Conservation (phyloP, 2,888 invertebrate genomes). For the Campoplex nolae region DNA sequence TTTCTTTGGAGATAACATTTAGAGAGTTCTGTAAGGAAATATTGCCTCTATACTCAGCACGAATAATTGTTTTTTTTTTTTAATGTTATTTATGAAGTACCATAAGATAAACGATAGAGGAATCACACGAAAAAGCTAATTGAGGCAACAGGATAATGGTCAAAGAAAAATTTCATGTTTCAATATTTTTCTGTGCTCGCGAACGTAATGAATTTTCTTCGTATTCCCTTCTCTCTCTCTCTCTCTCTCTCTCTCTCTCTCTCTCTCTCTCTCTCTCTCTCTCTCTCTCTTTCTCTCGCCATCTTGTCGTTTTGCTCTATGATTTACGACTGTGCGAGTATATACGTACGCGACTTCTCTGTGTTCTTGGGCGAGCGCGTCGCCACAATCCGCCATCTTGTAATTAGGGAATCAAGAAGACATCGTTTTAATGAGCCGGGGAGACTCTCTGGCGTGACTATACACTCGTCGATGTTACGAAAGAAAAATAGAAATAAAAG, state of each 20-base stretch:
- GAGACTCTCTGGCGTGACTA: slow-evolving; percentile 63
- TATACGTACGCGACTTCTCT: slow-evolving; percentile 15
- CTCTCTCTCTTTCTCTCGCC: not conserved
- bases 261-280: not conserved
- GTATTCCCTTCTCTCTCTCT: not conserved
- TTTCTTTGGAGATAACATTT: slow-evolving; percentile 50
- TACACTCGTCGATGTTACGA: slow-evolving; percentile 33
- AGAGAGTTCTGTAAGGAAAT: slow-evolving; percentile 1
- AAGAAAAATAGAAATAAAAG: slow-evolving; percentile 23
- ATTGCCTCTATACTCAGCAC: slow-evolving; percentile 5
- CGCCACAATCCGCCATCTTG: slow-evolving; percentile 82
- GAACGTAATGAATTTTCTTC: not conserved
- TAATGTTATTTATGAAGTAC: not conserved
- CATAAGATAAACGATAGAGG: not conserved
- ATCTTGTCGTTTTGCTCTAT: slow-evolving; percentile 17
- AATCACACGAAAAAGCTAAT: not conserved
- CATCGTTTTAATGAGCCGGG: slow-evolving; percentile 82
- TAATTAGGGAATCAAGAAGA: slow-evolving; percentile 83
- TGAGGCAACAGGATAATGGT: not conserved
- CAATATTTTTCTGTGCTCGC: too few species aligned
- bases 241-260: too few species aligned
- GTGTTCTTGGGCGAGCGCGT: slow-evolving; percentile 76
- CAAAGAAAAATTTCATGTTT: not conserved
- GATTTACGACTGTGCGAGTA: slow-evolving; percentile 8
- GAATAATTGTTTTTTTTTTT: not conserved